phyloP scores from a whole-genome alignment of 2,113 vertebrate species.

The Cervus canadensis region DNA sequence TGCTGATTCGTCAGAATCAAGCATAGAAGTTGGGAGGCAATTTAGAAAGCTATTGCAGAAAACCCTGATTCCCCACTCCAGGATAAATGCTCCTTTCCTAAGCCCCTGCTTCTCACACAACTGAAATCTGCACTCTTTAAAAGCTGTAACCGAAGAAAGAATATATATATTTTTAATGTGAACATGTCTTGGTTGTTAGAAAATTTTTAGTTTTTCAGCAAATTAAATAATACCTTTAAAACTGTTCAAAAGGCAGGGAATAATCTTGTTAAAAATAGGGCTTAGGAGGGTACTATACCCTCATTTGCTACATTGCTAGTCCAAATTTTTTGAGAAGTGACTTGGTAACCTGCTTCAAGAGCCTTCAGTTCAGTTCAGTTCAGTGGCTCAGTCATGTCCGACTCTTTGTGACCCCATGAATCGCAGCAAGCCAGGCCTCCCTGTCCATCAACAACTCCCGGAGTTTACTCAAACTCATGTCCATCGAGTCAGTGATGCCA shows the following conservation, averaged over 20 bases:
- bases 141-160: not conserved
- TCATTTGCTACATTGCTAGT: not conserved
- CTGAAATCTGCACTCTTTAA: not conserved
- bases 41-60: not conserved
- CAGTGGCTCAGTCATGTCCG: not conserved
- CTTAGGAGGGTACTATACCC: not conserved
- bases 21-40: not conserved
- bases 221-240: slow-evolving; percentile 1
- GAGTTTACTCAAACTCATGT: not conserved
- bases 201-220: not conserved
- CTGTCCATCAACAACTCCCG: not conserved
- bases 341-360: not conserved
- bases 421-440: not conserved
- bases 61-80: not conserved
- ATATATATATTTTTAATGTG: not conserved
- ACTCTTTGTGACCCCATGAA: not conserved
- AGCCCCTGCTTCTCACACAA: not conserved
- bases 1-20: not conserved
- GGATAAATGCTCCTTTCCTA: not conserved
- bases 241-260: not conserved
- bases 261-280: not conserved
- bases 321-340: not conserved
- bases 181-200: not conserved
- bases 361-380: not conserved
- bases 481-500: not conserved